A percentile compares a stretch with the other conserved stretches of the same genome.
Conservation (phyloP, 2,888 invertebrate species). For the Drosophila nigricruria region DNA sequence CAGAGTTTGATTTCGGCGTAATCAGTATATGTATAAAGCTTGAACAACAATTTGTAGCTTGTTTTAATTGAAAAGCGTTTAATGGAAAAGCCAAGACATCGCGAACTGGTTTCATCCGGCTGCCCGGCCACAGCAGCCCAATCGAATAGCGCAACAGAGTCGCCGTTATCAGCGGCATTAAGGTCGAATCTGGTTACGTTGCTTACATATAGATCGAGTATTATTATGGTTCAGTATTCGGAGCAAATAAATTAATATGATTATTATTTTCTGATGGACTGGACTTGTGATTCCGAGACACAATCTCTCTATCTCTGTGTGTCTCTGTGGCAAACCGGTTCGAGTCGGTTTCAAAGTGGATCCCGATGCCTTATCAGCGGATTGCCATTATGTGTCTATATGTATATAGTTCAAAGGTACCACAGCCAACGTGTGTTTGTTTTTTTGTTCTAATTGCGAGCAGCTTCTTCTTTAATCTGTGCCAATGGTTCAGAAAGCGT, state of each 20-base stretch:
- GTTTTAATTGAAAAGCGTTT: conserved; percentile 58
- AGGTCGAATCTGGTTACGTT: conserved; percentile 69
- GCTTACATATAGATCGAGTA: conserved; percentile 27
- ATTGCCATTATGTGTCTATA: conserved; percentile 46
- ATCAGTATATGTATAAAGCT: conserved; percentile 47
- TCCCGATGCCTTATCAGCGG: conserved; percentile 59
- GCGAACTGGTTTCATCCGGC: conserved; percentile 55
- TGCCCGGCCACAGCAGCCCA: conserved; percentile 32
- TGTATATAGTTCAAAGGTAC: conserved; percentile 68
- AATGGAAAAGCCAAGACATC: conserved; percentile 27
- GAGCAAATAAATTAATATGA: conserved; percentile 52
- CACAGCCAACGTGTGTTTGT: conserved; percentile 26
- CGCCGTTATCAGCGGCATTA: conserved; percentile 72
- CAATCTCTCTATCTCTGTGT: conserved; percentile 39
- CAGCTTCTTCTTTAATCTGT: conserved; percentile 49
- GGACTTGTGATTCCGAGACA: conserved; percentile 26
- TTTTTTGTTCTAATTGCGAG: conserved; percentile 31
- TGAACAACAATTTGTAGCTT: conserved; percentile 53
- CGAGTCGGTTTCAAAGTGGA: conserved; percentile 67
- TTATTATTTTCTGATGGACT: conserved; percentile 54
- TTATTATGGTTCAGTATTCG: conserved; percentile 62
- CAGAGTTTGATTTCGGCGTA: conserved; percentile 35
- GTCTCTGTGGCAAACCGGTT: conserved; percentile 59
- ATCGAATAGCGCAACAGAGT: conserved; percentile 55
- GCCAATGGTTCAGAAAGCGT: conserved; percentile 53